Percentiles rank a stretch among this genome's conserved stretches.
phyloP scores from a whole-genome alignment of 1,140 invertebrate genomes.

The Coenobita brevimanus region DNA sequence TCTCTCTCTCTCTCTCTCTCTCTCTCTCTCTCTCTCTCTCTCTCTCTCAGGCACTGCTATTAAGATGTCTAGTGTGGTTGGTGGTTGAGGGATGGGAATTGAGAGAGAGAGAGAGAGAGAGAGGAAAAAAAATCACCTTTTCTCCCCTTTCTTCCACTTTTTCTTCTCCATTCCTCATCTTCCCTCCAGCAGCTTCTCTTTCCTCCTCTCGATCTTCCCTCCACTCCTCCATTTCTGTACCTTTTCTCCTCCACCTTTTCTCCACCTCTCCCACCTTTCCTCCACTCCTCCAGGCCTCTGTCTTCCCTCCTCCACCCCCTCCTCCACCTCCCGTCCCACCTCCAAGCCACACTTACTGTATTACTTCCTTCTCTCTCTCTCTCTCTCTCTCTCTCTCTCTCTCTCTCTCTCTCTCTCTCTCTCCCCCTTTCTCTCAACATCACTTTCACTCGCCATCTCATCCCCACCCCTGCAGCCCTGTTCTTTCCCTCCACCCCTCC shows the following conservation, averaged over 20 bases:
- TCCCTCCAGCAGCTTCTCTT: neutral
- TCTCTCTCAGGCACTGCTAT: neutral
- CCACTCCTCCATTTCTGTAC: neutral
- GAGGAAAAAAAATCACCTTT: neutral
- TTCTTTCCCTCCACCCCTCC: too few relatives aligned
- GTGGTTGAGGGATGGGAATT: neutral
- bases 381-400: neutral
- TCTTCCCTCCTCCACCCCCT: neutral
- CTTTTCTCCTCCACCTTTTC: neutral
- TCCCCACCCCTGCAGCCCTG: neutral
- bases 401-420: neutral
- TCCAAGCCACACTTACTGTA: neutral
- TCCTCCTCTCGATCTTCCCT: neutral
- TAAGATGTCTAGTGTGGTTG: neutral
- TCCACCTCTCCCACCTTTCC: neutral
- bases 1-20: neutral
- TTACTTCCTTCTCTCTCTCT: neutral
- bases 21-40: neutral
- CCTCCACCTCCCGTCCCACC: neutral
- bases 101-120: slow-evolving; percentile 4
- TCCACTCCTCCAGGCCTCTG: neutral
- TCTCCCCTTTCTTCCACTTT: neutral
- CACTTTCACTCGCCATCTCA: neutral
- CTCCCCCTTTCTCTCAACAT: neutral
- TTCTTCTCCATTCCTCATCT: neutral